Percentiles rank a stretch among this genome's conserved stretches.
phyloP scores from a whole-genome alignment of 2,888 invertebrate species.

The Miltochrista miniata region DNA sequence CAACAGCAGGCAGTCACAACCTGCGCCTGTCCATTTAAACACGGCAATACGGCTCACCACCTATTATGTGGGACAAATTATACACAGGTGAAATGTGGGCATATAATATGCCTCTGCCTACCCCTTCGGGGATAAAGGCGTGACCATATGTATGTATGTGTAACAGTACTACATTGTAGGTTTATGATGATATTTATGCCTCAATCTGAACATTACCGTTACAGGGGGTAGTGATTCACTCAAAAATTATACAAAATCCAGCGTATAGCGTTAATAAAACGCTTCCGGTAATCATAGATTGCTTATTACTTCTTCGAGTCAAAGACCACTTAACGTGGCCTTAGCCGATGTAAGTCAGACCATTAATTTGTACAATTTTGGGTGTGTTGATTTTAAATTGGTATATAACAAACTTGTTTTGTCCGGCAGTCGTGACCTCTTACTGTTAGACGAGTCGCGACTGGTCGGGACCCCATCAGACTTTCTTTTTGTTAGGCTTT shows the following conservation, averaged over 20 bases:
- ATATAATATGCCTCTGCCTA: too few relatives aligned
- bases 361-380: constrained; percentile 45
- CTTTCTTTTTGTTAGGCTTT: constrained; percentile 50
- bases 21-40: too few relatives aligned
- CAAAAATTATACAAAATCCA: not conserved
- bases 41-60: too few relatives aligned
- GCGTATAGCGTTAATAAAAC: not conserved
- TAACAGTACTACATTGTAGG: too few relatives aligned
- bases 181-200: too few relatives aligned
- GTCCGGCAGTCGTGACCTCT: constrained; percentile 50
- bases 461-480: constrained; percentile 42
- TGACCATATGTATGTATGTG: too few relatives aligned
- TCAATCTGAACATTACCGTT: too few relatives aligned
- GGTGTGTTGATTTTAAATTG: constrained; percentile 47
- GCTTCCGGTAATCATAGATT: constrained; percentile 14
- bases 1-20: too few relatives aligned
- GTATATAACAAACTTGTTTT: constrained; percentile 52
- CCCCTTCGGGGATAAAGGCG: too few relatives aligned
- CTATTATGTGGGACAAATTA: too few relatives aligned
- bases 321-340: constrained; percentile 35
- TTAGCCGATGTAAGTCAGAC: constrained; percentile 24
- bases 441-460: constrained; percentile 48
- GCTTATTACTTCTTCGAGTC: constrained; percentile 26
- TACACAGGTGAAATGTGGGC: too few relatives aligned
- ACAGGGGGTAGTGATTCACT: too few relatives aligned